These are phyloP conservation scores for Epizoanthus stellaris DNA, from an alignment of 92 coral and sea anemone species.

Conservation along the genomic window DNA sequence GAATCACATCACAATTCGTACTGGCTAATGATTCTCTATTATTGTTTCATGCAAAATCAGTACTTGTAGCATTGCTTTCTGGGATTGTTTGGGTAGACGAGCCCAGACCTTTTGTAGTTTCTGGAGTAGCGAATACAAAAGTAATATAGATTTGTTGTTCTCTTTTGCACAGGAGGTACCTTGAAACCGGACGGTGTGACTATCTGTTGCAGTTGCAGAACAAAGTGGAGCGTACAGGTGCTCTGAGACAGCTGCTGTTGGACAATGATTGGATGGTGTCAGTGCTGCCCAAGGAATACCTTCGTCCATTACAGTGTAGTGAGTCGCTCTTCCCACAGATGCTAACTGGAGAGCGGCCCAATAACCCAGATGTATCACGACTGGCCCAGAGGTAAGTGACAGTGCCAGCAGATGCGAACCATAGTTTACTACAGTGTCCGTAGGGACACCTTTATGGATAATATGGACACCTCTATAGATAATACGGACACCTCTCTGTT, in stretches of 20 bases:
- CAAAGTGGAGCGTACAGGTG: slow-evolving; percentile 32
- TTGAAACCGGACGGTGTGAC: slow-evolving; percentile 23
- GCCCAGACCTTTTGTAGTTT: no score
- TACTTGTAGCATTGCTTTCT: no score
- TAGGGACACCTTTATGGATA: no score
- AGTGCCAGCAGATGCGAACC: neutral
- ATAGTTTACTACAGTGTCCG: no score
- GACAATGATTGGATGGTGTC: slow-evolving; percentile 35
- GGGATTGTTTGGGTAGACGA: no score
- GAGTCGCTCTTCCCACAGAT: neutral
- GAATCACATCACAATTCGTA: no score
- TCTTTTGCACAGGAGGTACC: neutral
- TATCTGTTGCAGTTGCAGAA: slow-evolving; percentile 10
- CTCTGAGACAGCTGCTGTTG: slow-evolving; percentile 24
- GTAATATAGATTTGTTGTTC: neutral
- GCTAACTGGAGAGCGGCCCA: neutral
- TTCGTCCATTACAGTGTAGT: slow-evolving; percentile 24
- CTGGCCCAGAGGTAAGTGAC: slow-evolving; percentile 26
- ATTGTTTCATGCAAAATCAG: no score
- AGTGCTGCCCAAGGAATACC: slow-evolving; percentile 19
- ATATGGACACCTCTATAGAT: no score
- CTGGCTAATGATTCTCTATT: no score
- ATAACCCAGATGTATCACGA: slow-evolving; percentile 19
- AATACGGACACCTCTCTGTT: no score
- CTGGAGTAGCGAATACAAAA: neutral